phyloP scores from a whole-genome alignment of 1,140 invertebrate genomes.

The Aphaenogaster floridana region DNA sequence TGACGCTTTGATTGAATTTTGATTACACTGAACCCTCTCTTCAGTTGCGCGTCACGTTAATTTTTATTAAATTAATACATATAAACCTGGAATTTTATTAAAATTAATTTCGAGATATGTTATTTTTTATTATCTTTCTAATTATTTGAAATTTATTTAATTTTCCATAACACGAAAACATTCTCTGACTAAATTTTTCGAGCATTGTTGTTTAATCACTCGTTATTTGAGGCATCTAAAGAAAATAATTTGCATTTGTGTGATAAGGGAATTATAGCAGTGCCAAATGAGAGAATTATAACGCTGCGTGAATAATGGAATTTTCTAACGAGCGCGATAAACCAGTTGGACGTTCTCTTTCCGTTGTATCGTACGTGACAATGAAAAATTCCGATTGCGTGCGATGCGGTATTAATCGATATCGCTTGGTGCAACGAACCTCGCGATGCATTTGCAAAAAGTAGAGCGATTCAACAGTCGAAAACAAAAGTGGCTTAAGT shows the following conservation, averaged over 20 bases:
- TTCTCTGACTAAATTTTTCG: neutral
- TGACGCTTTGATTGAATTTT: neutral
- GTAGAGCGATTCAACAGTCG: neutral
- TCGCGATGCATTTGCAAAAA: slow-evolving; percentile 4
- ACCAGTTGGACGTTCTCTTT: slow-evolving; percentile 11
- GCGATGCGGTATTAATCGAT: slow-evolving; percentile 15
- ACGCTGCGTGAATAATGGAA: slow-evolving; percentile 3
- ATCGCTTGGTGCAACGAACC: neutral
- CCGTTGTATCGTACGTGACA: slow-evolving; percentile 8
- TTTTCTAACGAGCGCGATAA: slow-evolving; percentile 31
- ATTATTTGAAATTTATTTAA: slow-evolving; percentile 20
- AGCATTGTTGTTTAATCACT: neutral
- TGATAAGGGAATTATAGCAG: neutral
- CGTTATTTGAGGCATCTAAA: neutral
- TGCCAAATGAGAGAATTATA: slow-evolving; percentile 27
- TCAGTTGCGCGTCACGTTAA: neutral
- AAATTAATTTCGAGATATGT: neutral
- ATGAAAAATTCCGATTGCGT: slow-evolving; percentile 43
- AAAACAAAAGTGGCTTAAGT: slow-evolving; percentile 16
- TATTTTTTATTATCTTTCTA: neutral
- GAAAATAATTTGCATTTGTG: slow-evolving; percentile 11
- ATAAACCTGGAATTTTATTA: neutral
- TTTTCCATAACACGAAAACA: neutral
- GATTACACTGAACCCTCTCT: neutral
- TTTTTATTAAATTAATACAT: neutral